These are phyloP conservation scores for Sardina pilchardus DNA, from an alignment of 2,113 vertebrate genomes.

Conservation along the genomic window DNA sequence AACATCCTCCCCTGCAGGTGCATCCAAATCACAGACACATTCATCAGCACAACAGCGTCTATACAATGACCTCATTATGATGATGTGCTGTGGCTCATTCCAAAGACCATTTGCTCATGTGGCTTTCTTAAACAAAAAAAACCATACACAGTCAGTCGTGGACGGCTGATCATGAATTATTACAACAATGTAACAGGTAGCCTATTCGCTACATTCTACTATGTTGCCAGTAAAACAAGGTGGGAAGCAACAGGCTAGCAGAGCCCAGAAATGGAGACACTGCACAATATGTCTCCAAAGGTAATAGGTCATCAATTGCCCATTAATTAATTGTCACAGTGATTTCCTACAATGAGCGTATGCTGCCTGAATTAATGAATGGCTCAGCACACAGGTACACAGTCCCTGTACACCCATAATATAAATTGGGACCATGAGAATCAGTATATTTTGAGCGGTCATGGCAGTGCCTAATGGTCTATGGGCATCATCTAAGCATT, in stretches of 20 bases:
- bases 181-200: no score
- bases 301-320: not conserved
- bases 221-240: not conserved
- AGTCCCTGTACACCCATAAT: not conserved
- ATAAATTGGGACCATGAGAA: not conserved
- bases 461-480: no score
- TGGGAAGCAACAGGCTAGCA: not conserved
- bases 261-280: not conserved
- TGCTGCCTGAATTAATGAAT: not conserved
- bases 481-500: not conserved
- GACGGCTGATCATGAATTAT: not conserved
- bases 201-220: not conserved
- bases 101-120: not conserved
- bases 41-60: not conserved
- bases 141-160: not conserved
- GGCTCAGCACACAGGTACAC: not conserved
- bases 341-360: not conserved
- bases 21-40: not conserved
- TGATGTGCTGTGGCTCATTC: no score
- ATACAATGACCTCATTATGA: not conserved
- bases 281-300: not conserved
- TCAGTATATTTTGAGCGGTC: not conserved
- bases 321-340: not conserved
- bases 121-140: not conserved
- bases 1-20: conserved; percentile 76